Evolutionary conservation across 2,113 vertebrate species (phyloP), one percentile per base, ranked within the genome.

Genomic region (Hydrochoerus hydrochaeris): DNA sequence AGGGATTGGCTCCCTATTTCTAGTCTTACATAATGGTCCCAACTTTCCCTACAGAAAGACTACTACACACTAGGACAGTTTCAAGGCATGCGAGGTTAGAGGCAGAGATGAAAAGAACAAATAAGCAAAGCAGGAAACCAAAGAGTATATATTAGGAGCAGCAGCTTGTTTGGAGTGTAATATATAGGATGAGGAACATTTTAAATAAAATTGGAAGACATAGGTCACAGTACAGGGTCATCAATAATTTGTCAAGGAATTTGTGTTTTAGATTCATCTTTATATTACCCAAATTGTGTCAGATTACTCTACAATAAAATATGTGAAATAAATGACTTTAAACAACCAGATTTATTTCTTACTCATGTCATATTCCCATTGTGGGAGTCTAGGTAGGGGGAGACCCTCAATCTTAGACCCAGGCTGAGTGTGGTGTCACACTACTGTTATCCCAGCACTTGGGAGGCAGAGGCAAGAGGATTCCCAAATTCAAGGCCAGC

Each of bases 191-290:
- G 26, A 62, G 7, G 13, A 94, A 94, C 71, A 46, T 78, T 88
- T 85, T 60, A 89, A 82, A 60, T 89, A 35, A 94, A 41, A 49
- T 81, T 82, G 38, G 65, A 91, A 92, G 88, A 19, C 62, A 1
- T 11, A 82, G n/a, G 44, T 92, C 41, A 90, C 52, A 63, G 88
- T 94, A 41, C 58, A 85, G 82, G 82, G 13, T 58, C 75, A 73
- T 58, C 71, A 89, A 54, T 32, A 86, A 82, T 86, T 80, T 97
- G 63, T 49, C 65, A 58, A 89, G 57, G 63, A 65, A 28, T 73
- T 85, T 65, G 16, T 85, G 49, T 62, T 92, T 96, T 67, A 65
- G 32, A 8, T 78, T 62, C 54, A 46, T 95, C n/a, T 91, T 93
- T 95, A 24, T 77, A 90, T 90, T 86, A 71, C 30, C 81, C 82